These are phyloP conservation scores for Pantherophis alleghaniensis DNA, from an alignment of 2,797 vertebrate genomes.

Conservation along the genomic window DNA sequence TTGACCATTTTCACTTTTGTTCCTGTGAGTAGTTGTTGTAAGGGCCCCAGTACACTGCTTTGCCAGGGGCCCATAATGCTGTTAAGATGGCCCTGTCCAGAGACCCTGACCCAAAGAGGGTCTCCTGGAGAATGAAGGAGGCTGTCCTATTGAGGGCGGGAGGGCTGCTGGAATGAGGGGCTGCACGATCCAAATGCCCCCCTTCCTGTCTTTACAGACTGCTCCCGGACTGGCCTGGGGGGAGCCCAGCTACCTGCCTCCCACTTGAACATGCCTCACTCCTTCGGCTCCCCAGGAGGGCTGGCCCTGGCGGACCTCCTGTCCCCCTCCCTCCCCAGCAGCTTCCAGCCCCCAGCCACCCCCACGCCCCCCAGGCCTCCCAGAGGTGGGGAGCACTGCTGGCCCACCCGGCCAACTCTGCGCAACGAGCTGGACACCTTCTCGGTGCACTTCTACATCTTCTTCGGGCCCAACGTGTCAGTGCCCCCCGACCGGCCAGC, in stretches of 20 bases:
- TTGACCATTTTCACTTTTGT: too few relatives aligned
- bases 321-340: conserved; percentile 60
- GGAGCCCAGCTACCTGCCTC: conserved; percentile 76
- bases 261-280: conserved; percentile 94
- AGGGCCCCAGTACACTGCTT: too few relatives aligned
- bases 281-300: conserved; percentile 83
- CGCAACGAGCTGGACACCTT: conserved; percentile 98
- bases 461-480: conserved; percentile 94
- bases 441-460: conserved; percentile 98
- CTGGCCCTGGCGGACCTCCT: conserved; percentile 79
- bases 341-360: conserved; percentile 56
- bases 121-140: background rate
- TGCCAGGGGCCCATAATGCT: too few relatives aligned
- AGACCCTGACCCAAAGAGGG: background rate
- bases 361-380: conserved; percentile 35
- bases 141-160: too few relatives aligned
- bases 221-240: conserved; percentile 82
- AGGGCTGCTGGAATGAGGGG: too few relatives aligned
- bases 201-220: conserved; percentile 75
- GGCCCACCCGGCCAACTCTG: conserved; percentile 92
- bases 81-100: too few relatives aligned
- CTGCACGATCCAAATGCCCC: background rate
- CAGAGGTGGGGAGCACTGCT: conserved; percentile 68
- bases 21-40: too few relatives aligned
- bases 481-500: conserved; percentile 88